Percentiles rank a stretch among this genome's conserved stretches.
Evolutionary conservation across 2,888 invertebrate species (phyloP).

Genomic region (Mimachlamys varia): DNA sequence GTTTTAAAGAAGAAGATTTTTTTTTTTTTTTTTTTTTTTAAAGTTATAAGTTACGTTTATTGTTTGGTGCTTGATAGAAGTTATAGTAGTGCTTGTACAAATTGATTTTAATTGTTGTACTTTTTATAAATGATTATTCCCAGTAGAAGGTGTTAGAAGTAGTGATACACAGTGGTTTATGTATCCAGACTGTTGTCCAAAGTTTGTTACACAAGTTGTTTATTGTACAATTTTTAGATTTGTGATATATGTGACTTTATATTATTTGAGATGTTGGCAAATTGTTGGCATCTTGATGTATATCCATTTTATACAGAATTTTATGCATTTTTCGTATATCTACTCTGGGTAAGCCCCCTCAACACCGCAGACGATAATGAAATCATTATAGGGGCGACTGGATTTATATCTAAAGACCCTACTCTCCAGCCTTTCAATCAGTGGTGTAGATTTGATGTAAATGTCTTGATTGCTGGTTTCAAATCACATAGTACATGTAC

Average conservation of each 20-base stretch:
- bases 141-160: constrained; percentile 17
- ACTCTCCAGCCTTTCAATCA: too few relatives aligned
- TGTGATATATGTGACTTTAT: constrained; percentile 24
- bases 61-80: constrained; percentile 28
- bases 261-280: background rate
- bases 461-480: too few relatives aligned
- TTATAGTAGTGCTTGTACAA: background rate
- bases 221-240: constrained; percentile 13
- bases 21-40: too few relatives aligned
- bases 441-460: too few relatives aligned
- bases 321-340: background rate
- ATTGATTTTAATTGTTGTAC: background rate
- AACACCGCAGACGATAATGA: too few relatives aligned
- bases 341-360: background rate
- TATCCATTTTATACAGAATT: constrained; percentile 31
- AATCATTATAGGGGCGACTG: too few relatives aligned
- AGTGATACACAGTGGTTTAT: background rate
- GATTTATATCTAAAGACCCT: too few relatives aligned
- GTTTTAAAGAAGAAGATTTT: background rate
- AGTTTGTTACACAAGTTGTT: constrained; percentile 2
- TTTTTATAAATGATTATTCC: background rate
- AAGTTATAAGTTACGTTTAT: background rate
- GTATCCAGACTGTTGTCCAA: background rate
- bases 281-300: background rate
- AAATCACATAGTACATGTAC: too few relatives aligned